Base-by-base conservation (phyloP, 2,888 invertebrate species). In the Hirtodrosophila confusa region DNA sequence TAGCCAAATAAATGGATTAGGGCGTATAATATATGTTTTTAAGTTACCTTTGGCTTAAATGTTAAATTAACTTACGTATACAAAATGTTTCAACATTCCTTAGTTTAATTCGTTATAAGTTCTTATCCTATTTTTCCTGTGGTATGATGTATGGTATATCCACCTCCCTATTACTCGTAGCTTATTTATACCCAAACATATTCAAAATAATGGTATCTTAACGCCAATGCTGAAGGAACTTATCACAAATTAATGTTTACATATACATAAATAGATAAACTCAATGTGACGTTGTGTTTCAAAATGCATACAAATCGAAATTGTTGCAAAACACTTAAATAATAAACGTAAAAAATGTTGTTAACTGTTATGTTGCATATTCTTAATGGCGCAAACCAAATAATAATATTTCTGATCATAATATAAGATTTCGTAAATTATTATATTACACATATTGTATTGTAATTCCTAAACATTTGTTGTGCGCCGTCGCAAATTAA, bases 351-450 rank as follows among this genome's bases (percentile, higher is more conserved):
- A 39, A n/a, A 60, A 55, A 69, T 44, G 40, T 65, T 75, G 86
- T 86, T 82, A 80, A 70, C 62, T 78, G 82, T 82, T 82, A 77
- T 82, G 78, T 82, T 82, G 86, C 82, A 75, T 79, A 68, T 75
- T 68, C 41, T 11, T 64, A 61, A 69, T 64, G 64, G 64, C 58
- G 64, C 48, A 70, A 74, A 74, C 55, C 66, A 60, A 66, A 72
- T 54, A 64, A 41, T 24, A 62, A 69, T 63, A 53, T 56, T 54
- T 58, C 56, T 35, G 40, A 68, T 50, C 48, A 53, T 58, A 72
- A 36, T 36, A 54, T 72, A 73, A 73, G 63, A 73, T 64, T 85
- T 71, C 69, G 33, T 71, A 67, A 80, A 69, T 72, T 79, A 80
- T 77, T 75, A 49, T 67, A 75, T 66, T 74, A 57, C 43, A 64